phyloP scores from a whole-genome alignment of 2,888 invertebrate genomes.

The Philhelius pedissequus region DNA sequence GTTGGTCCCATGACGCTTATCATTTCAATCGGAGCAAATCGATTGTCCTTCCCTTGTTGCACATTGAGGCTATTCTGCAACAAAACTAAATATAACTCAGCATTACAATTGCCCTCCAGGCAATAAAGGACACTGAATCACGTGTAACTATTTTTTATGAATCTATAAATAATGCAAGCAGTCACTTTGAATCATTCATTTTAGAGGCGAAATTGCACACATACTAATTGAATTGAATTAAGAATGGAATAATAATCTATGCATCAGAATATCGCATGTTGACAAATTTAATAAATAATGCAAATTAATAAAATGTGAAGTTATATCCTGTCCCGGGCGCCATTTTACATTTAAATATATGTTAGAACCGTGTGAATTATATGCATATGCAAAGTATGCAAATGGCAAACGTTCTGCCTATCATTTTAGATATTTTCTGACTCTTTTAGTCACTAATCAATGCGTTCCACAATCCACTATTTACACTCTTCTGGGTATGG shows the following conservation, averaged over 20 bases:
- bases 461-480: too few species aligned
- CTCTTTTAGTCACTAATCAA: too few species aligned
- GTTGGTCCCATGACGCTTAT: conserved; percentile 38
- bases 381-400: too few species aligned
- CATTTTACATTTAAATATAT: neutral
- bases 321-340: neutral
- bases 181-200: conserved; percentile 43
- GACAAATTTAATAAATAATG: too few species aligned
- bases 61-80: neutral
- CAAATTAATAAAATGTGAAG: neutral
- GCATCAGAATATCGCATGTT: too few species aligned
- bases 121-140: neutral
- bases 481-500: too few species aligned
- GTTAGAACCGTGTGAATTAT: too few species aligned
- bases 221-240: neutral
- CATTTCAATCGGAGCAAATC: conserved; percentile 50
- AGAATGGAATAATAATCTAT: too few species aligned
- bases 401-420: too few species aligned
- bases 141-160: neutral
- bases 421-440: too few species aligned
- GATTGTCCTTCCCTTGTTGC: conserved; percentile 61
- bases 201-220: conserved; percentile 15
- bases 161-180: neutral
- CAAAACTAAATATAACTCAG: neutral
- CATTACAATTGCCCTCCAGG: conserved; percentile 20